Evolutionary conservation across 1,140 invertebrate species (phyloP), one percentile per base, ranked within the genome.

Genomic region (Euura saliciscinereae): DNA sequence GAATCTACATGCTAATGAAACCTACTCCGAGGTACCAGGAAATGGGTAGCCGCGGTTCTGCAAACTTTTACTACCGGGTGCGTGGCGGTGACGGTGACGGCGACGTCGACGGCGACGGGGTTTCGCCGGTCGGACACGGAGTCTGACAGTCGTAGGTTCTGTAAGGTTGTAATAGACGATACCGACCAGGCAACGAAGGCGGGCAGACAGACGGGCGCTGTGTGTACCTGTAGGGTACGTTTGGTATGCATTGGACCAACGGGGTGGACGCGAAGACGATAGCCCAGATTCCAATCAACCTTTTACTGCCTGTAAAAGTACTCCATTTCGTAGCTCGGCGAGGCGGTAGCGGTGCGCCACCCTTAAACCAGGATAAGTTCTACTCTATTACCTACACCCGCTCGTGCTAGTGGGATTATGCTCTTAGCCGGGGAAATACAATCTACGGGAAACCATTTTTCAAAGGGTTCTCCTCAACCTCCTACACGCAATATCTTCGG

Each of bases 321-420:
- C 28, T 13, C 68, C 68, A 69, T 69, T 69, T 44, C 68, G 68
- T 28, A 44, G 44, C 68, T 11, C 13, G 73, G 8, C 6, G 3
- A 45, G 70, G 45, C n/a, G 45, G 13, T 43, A 71, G 66, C 11
- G 28, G 2, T 59, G 72, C 7, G 66, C 69, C 45, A 70, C 45
- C 66, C 76, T 78, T 79, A 79, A 79, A 78, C 73, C 75, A 66
- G 28, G 44, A 28, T 76, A 79, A 79, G 78, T 79, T 79, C 45
- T 66, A 76, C 45, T 79, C 74, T 78, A 78, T 79, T 79, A 75
- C 73, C 66, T 71, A 68, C 28, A 45, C 68, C 28, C 68, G 70
- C 70, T 65, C 44, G 69, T 10, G 45, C 66, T 42, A 8, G 11
- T 28, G 66, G 66, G 66, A 67, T 67, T 67, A 44, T 67, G 43